phyloP scores from a whole-genome alignment of 2,113 vertebrate species.

The Motacilla alba region DNA sequence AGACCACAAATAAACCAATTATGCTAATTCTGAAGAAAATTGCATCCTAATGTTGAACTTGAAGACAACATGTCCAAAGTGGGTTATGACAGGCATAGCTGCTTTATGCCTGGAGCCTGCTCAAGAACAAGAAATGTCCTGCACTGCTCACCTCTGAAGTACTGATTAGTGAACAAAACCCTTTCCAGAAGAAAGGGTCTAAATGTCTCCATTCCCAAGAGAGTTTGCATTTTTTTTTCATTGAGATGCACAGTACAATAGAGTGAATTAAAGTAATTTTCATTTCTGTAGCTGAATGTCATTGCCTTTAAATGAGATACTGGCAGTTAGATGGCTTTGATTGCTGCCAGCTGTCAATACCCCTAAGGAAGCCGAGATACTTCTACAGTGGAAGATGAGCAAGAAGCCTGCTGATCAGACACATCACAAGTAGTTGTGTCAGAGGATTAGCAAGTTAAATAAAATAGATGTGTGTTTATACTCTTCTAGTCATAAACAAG shows the following conservation, averaged over 20 bases:
- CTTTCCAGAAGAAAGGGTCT: background rate
- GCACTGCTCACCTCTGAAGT: background rate
- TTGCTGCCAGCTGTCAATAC: constrained; percentile 51
- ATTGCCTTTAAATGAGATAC: constrained; percentile 21
- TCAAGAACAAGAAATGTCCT: background rate
- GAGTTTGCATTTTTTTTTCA: background rate
- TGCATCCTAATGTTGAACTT: background rate
- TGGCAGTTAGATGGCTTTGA: constrained; percentile 39
- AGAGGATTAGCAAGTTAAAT: constrained; percentile 24
- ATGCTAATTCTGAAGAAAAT: background rate
- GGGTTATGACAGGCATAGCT: background rate
- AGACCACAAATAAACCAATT: background rate
- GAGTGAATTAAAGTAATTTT: constrained; percentile 18
- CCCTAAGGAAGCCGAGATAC: constrained; percentile 4
- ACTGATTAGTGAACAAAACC: background rate
- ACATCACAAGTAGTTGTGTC: constrained; percentile 11
- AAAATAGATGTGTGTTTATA: constrained; percentile 52
- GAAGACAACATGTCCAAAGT: background rate
- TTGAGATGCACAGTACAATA: background rate
- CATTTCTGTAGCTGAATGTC: constrained; percentile 35
- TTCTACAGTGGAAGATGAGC: background rate
- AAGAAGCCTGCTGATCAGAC: constrained; percentile 37
- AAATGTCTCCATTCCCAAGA: background rate
- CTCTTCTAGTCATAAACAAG: constrained; percentile 40
- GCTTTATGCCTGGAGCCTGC: background rate